Evolutionary conservation across 2,888 invertebrate genomes (phyloP).

Genomic region (Trichogramma evanescens): DNA sequence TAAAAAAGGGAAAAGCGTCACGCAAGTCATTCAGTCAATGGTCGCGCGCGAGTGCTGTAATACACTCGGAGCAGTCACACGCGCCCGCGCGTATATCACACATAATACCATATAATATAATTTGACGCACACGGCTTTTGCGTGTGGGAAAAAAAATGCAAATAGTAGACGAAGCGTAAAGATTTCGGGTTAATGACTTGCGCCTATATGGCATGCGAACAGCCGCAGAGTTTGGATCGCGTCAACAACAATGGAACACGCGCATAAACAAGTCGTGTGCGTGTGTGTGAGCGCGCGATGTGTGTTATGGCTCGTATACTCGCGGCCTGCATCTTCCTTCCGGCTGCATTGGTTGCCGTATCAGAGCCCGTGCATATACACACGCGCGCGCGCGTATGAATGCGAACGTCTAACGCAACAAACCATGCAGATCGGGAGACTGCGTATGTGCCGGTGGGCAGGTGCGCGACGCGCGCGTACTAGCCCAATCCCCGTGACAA

Average conservation of each 20-base stretch:
- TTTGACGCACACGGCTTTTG: not conserved
- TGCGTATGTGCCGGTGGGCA: not conserved
- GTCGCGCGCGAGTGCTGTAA: too few species aligned
- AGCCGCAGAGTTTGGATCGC: not conserved
- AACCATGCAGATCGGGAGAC: too few species aligned
- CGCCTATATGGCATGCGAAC: not conserved
- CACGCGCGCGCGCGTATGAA: slow-evolving; percentile 25
- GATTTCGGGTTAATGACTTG: slow-evolving; percentile 21
- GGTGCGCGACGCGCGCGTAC: not conserved
- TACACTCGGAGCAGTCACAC: too few species aligned
- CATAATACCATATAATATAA: too few species aligned
- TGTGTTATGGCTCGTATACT: not conserved
- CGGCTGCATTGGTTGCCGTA: slow-evolving; percentile 21
- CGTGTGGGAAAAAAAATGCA: slow-evolving; percentile 1
- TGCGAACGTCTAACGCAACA: slow-evolving; percentile 16
- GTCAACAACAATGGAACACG: not conserved
- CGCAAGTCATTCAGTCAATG: too few species aligned
- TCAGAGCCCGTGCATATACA: slow-evolving; percentile 9
- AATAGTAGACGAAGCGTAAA: slow-evolving; percentile 19
- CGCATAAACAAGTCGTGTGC: not conserved
- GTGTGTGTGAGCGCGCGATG: not conserved
- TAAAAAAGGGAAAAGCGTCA: too few species aligned
- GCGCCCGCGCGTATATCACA: too few species aligned
- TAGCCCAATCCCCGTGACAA: slow-evolving; percentile 37
- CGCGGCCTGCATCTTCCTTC: slow-evolving; percentile 31